phyloP scores from a whole-genome alignment of 1,140 invertebrate genomes.

The Mamestra configurata region DNA sequence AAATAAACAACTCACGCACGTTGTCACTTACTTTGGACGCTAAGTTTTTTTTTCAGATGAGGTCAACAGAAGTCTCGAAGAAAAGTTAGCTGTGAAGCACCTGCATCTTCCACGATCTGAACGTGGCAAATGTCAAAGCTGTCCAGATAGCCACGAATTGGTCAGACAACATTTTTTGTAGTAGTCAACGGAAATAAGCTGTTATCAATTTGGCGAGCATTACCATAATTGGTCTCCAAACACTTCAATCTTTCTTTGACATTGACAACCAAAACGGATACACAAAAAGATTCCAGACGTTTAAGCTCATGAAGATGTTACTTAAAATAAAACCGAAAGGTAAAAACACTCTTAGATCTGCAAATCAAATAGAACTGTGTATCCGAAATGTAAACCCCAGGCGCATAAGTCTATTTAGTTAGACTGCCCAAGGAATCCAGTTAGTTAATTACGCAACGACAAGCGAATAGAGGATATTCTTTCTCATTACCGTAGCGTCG shows the following conservation, averaged over 20 bases:
- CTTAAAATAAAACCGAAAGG: neutral
- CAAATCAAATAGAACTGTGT: slow-evolving; percentile 33
- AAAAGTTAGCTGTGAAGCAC: too few species aligned
- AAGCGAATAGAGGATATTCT: slow-evolving; percentile 66
- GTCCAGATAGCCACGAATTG: too few species aligned
- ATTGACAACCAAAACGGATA: neutral
- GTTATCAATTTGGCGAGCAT: neutral
- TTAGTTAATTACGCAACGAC: slow-evolving; percentile 64
- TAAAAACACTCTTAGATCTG: neutral
- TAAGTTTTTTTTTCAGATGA: neutral
- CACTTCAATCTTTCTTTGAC: neutral
- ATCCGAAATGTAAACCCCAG: slow-evolving; percentile 32
- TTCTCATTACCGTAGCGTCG: slow-evolving; percentile 64
- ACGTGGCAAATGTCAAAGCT: too few species aligned
- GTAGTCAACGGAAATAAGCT: too few species aligned
- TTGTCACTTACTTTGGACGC: neutral
- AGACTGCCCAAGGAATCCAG: slow-evolving; percentile 52
- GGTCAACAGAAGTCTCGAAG: too few species aligned
- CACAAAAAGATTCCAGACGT: neutral
- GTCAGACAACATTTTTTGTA: too few species aligned
- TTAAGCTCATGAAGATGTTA: neutral
- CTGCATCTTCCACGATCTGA: too few species aligned
- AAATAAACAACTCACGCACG: neutral
- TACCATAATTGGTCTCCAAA: neutral
- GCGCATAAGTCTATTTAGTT: slow-evolving; percentile 38